Evolutionary conservation across 2,888 invertebrate species (phyloP).

Genomic region (Rambutsinella grinnellia): DNA sequence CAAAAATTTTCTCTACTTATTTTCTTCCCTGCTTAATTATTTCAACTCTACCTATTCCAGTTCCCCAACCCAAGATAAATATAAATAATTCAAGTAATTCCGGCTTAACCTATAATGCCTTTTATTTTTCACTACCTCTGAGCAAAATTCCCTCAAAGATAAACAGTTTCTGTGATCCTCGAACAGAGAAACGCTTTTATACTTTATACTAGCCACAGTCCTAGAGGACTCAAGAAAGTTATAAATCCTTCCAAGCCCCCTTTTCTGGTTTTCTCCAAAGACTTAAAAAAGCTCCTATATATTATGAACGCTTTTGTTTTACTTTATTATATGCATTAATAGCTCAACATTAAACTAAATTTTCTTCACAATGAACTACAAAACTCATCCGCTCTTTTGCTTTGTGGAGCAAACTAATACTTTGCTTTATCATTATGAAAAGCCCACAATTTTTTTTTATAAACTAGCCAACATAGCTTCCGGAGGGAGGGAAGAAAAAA

Average conservation of each 20-base stretch:
- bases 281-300: not conserved
- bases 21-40: not conserved
- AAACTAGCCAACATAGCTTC: slow-evolving; percentile 34
- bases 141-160: not conserved
- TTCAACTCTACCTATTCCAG: not conserved
- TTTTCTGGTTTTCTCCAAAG: not conserved
- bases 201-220: too few relatives aligned
- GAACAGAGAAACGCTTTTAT: too few relatives aligned
- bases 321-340: not conserved
- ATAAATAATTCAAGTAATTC: not conserved
- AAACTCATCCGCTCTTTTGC: not conserved
- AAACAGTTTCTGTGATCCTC: slow-evolving; percentile 15
- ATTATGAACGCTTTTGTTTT: too few relatives aligned
- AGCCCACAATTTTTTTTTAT: slow-evolving; percentile 22
- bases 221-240: slow-evolving; percentile 26
- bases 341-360: slow-evolving; percentile 26
- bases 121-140: not conserved
- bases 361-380: slow-evolving; percentile 34
- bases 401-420: slow-evolving; percentile 15
- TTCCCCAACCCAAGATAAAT: not conserved
- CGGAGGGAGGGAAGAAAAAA: slow-evolving; percentile 21
- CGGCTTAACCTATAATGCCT: not conserved
- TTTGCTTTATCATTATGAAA: slow-evolving; percentile 38
- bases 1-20: not conserved
- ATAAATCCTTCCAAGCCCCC: slow-evolving; percentile 10